Conservation (phyloP, 1,140 invertebrate species). For the Luehdorfia chinensis region DNA sequence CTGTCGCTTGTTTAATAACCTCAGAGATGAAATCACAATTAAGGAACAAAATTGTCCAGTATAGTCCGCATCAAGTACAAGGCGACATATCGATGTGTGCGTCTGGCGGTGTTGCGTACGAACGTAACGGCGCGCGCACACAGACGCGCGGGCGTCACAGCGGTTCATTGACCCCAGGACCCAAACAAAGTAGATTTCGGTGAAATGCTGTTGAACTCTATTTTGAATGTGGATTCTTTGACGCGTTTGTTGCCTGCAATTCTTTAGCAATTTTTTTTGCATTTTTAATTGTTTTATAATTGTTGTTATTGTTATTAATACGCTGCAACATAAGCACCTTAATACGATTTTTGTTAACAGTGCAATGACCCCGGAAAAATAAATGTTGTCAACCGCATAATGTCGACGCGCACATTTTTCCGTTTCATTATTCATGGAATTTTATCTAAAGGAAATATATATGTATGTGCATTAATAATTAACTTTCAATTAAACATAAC, state of each 20-base stretch:
- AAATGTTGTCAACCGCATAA: conserved; percentile 16
- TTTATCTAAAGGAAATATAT: conserved; percentile 11
- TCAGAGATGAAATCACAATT: conserved; percentile 41
- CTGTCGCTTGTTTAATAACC: too few species aligned
- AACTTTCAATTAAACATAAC: conserved; percentile 7
- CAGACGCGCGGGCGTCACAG: conserved; percentile 45
- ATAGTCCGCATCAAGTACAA: conserved; percentile 28
- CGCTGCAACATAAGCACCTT: conserved; percentile 4
- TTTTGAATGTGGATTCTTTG: conserved; percentile 51
- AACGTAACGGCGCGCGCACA: conserved; percentile 52
- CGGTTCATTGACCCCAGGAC: conserved; percentile 64
- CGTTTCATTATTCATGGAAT: conserved; percentile 16
- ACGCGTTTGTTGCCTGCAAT: conserved; percentile 41
- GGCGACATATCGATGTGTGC: conserved; percentile 44
- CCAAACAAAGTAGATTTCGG: conserved; percentile 75
- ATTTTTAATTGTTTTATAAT: conserved; percentile 22
- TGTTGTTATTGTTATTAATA: conserved; percentile 16
- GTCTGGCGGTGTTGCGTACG: conserved; percentile 37
- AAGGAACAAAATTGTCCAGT: conserved; percentile 54
- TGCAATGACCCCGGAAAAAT: conserved; percentile 34
- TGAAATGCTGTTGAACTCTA: conserved; percentile 74
- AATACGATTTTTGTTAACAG: conserved; percentile 23
- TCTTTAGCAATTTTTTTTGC: conserved; percentile 45
- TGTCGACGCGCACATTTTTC: conserved; percentile 13
- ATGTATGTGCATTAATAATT: conserved; percentile 13